A percentile compares a stretch with the other conserved stretches of the same genome.
phyloP scores from a whole-genome alignment of 1,140 invertebrate genomes.

The Subanguina moxae region DNA sequence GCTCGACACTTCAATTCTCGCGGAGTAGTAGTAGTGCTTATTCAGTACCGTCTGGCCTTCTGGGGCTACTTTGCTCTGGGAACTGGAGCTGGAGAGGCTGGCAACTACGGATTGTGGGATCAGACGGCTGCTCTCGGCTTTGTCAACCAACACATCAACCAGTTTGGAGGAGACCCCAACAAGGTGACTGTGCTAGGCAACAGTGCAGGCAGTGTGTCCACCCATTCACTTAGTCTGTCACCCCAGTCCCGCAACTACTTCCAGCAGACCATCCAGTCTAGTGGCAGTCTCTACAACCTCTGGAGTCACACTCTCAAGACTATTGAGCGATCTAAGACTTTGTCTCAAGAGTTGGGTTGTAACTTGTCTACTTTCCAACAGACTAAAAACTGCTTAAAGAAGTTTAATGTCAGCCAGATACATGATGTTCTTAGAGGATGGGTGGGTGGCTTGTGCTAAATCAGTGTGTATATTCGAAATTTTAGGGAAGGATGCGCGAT shows the following conservation, averaged over 20 bases:
- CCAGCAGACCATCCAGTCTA: background rate
- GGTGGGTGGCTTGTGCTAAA: background rate
- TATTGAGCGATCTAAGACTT: background rate
- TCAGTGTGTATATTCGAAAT: background rate
- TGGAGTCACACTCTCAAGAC: background rate
- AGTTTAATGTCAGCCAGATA: background rate
- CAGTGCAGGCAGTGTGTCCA: slow-evolving; percentile 70
- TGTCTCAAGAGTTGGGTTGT: background rate
- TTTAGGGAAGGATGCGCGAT: background rate
- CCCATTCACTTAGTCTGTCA: slow-evolving; percentile 14
- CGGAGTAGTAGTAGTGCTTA: slow-evolving; percentile 78
- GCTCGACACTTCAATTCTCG: slow-evolving; percentile 32
- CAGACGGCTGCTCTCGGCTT: slow-evolving; percentile 85
- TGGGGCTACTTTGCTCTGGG: slow-evolving; percentile 59
- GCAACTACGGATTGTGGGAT: slow-evolving; percentile 71
- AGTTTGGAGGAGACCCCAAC: slow-evolving; percentile 85
- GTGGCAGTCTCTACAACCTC: slow-evolving; percentile 1
- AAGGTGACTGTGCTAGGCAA: slow-evolving; percentile 84
- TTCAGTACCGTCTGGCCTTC: slow-evolving; percentile 87
- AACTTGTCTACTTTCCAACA: background rate
- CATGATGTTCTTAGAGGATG: slow-evolving; percentile 1
- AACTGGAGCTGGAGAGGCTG: background rate
- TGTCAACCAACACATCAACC: slow-evolving; percentile 71
- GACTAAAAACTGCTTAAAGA: slow-evolving; percentile 4
- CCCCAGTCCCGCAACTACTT: slow-evolving; percentile 6